Conservation (phyloP, 2,113 vertebrate genomes). For the Irena cyanogastra region DNA sequence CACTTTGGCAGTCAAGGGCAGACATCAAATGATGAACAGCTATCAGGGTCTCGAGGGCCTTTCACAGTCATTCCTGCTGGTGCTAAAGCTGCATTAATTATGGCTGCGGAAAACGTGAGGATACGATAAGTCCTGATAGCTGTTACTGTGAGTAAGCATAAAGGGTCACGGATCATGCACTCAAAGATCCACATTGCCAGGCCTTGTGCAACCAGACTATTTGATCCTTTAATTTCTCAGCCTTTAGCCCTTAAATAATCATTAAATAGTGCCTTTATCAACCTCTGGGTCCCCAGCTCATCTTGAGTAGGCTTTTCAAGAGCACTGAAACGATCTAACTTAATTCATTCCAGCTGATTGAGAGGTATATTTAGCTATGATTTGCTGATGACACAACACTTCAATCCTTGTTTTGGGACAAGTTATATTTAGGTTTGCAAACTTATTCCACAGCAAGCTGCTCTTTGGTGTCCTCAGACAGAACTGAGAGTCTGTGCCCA, state of each 20-base stretch:
- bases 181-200: not conserved
- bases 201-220: not conserved
- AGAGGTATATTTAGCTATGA: not conserved
- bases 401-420: constrained; percentile 16
- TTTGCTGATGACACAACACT: constrained; percentile 17
- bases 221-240: not conserved
- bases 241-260: not conserved
- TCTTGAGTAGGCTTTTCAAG: not conserved
- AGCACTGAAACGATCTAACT: not conserved
- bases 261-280: not conserved
- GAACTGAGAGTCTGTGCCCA: not conserved
- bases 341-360: not conserved
- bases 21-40: not conserved
- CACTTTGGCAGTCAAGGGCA: not conserved
- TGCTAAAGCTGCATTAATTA: not conserved
- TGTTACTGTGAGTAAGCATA: not conserved
- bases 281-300: not conserved
- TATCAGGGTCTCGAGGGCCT: not conserved
- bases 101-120: not conserved
- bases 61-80: not conserved
- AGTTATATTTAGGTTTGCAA: constrained; percentile 51
- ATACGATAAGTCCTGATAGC: not conserved
- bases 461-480: not conserved
- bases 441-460: not conserved
- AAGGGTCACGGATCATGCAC: not conserved